Base-by-base conservation (phyloP, 2,888 invertebrate species). In the Spilarctia lutea region DNA sequence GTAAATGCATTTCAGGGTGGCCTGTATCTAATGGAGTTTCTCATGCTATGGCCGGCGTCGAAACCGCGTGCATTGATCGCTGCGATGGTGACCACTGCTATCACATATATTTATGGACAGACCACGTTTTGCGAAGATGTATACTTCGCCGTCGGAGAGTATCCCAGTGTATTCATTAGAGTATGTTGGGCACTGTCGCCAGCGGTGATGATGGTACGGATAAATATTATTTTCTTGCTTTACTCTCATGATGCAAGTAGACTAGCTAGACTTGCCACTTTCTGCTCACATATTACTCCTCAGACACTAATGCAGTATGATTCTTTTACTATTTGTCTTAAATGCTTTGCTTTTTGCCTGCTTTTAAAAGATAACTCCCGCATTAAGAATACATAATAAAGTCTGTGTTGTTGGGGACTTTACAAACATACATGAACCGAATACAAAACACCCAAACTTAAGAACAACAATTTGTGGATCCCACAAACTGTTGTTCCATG, bases 181-280 rank as follows among this genome's bases (percentile, higher is more conserved):
- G 80, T 94, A 10, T 92, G 91, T 78, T 96, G 95, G 95, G 94
- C 95, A 0, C 10, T 94, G 1, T 86, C 91, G 3, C 94, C 95
- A 0, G 68, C 81, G 20, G 52, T 92, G 24, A 83, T 95, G 30
- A 76, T 91, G 90, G 95, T 94, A 77, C 73, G 52, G 30, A 30
- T 65, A 10, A 20, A 11, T 48, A 52, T 20, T 7, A 16, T 20
- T 20, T 7, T 6, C 7, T 20, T 52, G 10, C 52, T 52, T 52
- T 52, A 20, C 52, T 52, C 7, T n/a, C 0, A 56, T 56, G 20
- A 6, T n/a, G 20, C 2, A 52, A 52, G 20, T 8, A 18, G 52
- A 52, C 52, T 8, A 24, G 20, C 52, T 52, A 7, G 24, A 20
- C 48, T 48, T 48, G 48, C 7, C 48, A 20, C 45, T 45, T 48